Evolutionary conservation across 1,140 invertebrate genomes (phyloP), one percentile per base, ranked within the genome.

Genomic region (Trachelipus rathkii): DNA sequence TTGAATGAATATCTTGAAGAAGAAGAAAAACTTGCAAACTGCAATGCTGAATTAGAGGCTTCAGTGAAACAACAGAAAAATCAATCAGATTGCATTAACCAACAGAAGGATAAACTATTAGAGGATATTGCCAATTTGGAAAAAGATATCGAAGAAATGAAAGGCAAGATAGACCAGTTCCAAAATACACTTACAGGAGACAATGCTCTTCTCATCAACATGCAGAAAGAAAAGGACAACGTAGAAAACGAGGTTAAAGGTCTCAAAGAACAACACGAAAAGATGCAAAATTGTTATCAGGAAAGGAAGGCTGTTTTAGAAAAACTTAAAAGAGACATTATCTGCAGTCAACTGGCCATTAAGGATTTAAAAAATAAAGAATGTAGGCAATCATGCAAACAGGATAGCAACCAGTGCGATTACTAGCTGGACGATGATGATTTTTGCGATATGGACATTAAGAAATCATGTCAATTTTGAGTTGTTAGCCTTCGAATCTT

Each of bases 391-490:
- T 3, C 1, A 2, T 15, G 19, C 11, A 19, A 60, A 19, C 2
- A 4, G 50, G 11, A 19, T 50, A 10, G 8, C 19, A 60, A 13
- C 46, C 19, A 13, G 11, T 60, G 11, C 8, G 11, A 60, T 13
- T 15, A 60, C 4, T 8, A 60, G 50, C 3, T 15, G 4, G 50
- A 60, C 8, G 50, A 60, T 15, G 19, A 15, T 60, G 50, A 60
- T 2, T 60, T 60, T 4, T 60, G 50, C 8, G 50, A 60, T 15
- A 0, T 60, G 2, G 50, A 60, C 8, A 15, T 13, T 19, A 60
- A 60, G 50, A 60, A 60, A 60, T 15, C 50, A 15, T 60, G 50
- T 60, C 50, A 60, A 3, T 60, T 60, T 60, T 60, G 50, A 60
- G 4, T 60, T 2, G 8, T 3, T 8, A 60, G 33, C n/a, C n/a